Evolutionary conservation across 2,888 invertebrate genomes (phyloP).

Genomic region (Orthosia cruda): DNA sequence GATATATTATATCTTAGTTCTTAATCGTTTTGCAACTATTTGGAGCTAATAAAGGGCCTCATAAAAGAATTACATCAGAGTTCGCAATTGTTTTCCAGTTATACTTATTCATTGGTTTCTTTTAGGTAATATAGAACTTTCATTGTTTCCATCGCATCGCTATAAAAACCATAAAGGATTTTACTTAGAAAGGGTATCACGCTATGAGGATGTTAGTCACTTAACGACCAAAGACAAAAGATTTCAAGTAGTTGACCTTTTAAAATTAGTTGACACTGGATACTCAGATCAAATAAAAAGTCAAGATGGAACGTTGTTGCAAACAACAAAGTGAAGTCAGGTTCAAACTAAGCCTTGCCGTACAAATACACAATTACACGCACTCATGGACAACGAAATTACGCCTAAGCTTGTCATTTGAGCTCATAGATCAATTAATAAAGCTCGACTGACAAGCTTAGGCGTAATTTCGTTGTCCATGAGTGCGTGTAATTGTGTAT

Average conservation of each 20-base stretch:
- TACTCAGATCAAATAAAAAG: no score
- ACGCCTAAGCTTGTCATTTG: no score
- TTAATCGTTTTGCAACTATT: background rate
- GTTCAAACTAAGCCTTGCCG: no score
- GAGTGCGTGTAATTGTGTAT: no score
- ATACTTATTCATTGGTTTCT: background rate
- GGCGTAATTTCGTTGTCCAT: no score
- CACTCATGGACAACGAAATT: no score
- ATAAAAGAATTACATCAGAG: background rate
- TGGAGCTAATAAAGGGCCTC: background rate
- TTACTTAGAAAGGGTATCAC: background rate
- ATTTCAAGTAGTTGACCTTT: conserved; percentile 42
- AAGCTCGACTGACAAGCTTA: no score
- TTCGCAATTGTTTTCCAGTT: background rate
- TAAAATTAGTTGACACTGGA: conserved; percentile 40
- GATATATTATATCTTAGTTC: no score
- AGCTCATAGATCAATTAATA: no score
- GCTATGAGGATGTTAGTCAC: conserved; percentile 21
- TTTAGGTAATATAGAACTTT: background rate
- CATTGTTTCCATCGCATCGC: background rate
- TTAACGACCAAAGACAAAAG: conserved; percentile 20
- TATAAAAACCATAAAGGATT: background rate
- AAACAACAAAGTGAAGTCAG: no score
- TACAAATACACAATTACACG: no score
- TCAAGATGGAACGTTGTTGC: no score